Conservation (phyloP, 2,113 vertebrate genomes). For the Elachura formosa region DNA sequence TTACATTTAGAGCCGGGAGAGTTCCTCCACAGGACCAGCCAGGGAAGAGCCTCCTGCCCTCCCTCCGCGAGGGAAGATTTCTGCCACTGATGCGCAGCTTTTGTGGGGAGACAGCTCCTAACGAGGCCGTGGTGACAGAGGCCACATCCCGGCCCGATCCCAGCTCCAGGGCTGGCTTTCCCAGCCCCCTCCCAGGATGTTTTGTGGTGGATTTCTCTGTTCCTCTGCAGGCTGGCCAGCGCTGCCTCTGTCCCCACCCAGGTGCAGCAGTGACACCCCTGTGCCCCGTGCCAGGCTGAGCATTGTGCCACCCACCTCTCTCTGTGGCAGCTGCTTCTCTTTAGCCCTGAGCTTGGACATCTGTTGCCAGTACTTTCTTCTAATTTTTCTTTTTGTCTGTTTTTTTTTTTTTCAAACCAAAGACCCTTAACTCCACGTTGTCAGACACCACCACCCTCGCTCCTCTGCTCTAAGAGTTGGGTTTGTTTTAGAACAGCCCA, state of each 20-base stretch:
- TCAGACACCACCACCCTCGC: fast-evolving
- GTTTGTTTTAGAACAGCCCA: neutral
- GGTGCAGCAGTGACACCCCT: neutral
- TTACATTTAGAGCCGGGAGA: neutral
- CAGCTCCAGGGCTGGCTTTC: neutral
- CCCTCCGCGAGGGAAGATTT: neutral
- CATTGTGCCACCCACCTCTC: neutral
- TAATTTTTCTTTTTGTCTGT: fast-evolving
- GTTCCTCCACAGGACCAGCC: neutral
- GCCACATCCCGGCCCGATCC: neutral
- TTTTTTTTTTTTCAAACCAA: neutral
- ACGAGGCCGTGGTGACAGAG: fast-evolving
- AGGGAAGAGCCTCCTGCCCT: neutral
- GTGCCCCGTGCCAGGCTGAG: neutral
- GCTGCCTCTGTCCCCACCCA: neutral
- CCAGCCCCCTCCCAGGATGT: fast-evolving
- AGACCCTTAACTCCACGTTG: neutral
- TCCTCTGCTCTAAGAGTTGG: neutral
- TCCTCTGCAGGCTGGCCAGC: neutral
- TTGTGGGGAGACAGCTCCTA: neutral
- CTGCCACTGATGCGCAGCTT: neutral
- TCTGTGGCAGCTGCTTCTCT: neutral
- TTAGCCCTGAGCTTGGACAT: neutral
- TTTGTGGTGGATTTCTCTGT: neutral
- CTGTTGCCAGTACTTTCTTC: neutral